phyloP scores from a whole-genome alignment of 2,888 invertebrate species.

The Aleiodes testaceus region DNA sequence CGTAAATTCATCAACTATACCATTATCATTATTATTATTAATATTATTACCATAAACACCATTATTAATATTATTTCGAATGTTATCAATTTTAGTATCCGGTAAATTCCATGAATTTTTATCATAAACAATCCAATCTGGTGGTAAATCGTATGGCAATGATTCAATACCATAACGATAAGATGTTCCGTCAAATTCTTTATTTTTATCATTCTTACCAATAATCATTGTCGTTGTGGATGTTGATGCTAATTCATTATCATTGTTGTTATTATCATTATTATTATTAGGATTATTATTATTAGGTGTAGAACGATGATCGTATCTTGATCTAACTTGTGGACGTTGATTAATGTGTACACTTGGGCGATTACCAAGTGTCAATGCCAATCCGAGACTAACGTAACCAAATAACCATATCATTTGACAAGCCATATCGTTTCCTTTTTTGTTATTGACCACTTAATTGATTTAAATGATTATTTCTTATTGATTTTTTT shows the following conservation, averaged over 20 bases:
- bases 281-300: conserved; percentile 25
- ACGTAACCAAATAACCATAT: conserved; percentile 69
- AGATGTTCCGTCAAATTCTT: conserved; percentile 31
- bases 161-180: conserved; percentile 33
- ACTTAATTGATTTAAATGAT: conserved; percentile 2
- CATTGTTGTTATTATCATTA: conserved; percentile 1
- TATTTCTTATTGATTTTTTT: conserved; percentile 31
- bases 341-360: conserved; percentile 49
- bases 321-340: conserved; percentile 46
- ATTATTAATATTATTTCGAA: conserved; percentile 18
- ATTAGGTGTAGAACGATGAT: conserved; percentile 34
- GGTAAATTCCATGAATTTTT: conserved; percentile 23
- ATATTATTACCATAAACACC: conserved; percentile 33
- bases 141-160: conserved; percentile 39
- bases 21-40: conserved; percentile 40
- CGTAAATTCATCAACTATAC: conserved; percentile 48
- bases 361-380: conserved; percentile 63
- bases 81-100: conserved; percentile 31
- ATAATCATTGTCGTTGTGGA: neutral
- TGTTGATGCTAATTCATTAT: conserved; percentile 18
- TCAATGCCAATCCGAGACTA: conserved; percentile 67
- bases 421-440: conserved; percentile 67
- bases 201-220: conserved; percentile 25
- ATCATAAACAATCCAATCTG: conserved; percentile 39
- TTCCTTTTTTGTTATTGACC: conserved; percentile 33